Conservation (phyloP, 2,797 vertebrate genomes). For the Margarornis squamiger region DNA sequence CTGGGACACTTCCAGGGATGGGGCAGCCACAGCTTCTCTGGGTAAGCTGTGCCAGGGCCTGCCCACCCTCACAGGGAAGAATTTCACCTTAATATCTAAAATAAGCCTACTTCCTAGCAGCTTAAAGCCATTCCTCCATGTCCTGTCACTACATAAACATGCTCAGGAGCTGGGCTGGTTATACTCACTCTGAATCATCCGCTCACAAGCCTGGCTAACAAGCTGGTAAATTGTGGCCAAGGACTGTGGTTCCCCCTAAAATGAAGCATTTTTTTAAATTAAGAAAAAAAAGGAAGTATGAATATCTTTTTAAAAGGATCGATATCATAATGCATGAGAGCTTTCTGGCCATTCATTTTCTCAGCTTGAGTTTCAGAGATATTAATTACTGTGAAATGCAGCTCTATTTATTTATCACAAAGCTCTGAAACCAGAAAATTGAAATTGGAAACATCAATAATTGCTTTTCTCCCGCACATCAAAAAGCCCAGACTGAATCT, state of each 20-base stretch:
- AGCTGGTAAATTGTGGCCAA: conserved; percentile 89
- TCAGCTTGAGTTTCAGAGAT: background rate
- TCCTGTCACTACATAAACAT: fast-evolving
- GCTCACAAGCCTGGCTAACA: conserved; percentile 91
- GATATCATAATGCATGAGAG: background rate
- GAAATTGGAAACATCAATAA: conserved; percentile 32
- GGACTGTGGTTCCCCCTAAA: conserved; percentile 91
- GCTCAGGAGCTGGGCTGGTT: background rate
- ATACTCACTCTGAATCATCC: conserved; percentile 89
- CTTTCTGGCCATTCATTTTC: background rate
- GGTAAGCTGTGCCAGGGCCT: background rate
- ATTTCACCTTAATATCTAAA: background rate
- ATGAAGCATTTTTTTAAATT: background rate
- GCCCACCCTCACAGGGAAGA: fast-evolving
- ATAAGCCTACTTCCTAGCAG: background rate
- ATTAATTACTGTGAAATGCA: conserved; percentile 27
- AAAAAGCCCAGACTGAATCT: background rate
- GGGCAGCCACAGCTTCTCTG: background rate
- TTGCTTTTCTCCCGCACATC: conserved; percentile 15
- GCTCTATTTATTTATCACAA: conserved; percentile 31
- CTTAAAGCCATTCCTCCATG: background rate
- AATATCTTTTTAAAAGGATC: background rate
- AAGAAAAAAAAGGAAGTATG: background rate
- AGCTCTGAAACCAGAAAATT: conserved; percentile 6
- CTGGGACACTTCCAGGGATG: background rate